Evolutionary conservation across 2,888 invertebrate genomes (phyloP).

Genomic region (Eilema caniola): DNA sequence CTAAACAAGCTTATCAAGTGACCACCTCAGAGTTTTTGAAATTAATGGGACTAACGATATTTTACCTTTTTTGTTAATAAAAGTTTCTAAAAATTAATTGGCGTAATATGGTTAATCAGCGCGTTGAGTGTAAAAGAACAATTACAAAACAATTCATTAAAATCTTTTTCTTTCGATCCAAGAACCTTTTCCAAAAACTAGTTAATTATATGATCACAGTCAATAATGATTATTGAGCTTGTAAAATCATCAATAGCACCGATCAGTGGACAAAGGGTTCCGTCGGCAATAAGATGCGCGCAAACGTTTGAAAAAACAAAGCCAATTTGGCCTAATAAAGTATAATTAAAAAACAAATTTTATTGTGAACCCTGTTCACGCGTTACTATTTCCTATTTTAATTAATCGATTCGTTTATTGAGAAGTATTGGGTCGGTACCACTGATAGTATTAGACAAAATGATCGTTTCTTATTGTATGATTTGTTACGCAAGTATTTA

Average conservation of each 20-base stretch:
- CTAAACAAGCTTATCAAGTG: conserved; percentile 79
- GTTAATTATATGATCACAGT: conserved; percentile 82
- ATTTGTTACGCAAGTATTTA: conserved; percentile 72
- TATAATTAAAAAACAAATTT: conserved; percentile 83
- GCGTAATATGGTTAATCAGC: conserved; percentile 55
- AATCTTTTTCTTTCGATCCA: conserved; percentile 37
- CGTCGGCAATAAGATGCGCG: conserved; percentile 65
- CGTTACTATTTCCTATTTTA: conserved; percentile 72
- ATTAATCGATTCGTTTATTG: conserved; percentile 79
- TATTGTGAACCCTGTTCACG: conserved; percentile 79
- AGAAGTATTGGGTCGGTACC: conserved; percentile 63
- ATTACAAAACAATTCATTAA: conserved; percentile 50
- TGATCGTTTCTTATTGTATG: conserved; percentile 68
- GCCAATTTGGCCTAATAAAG: conserved; percentile 82
- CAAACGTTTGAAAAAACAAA: conserved; percentile 77
- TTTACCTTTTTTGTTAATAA: conserved; percentile 57
- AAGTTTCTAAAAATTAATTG: conserved; percentile 45
- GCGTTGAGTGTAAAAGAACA: conserved; percentile 48
- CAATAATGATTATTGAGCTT: conserved; percentile 85
- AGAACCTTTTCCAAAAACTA: conserved; percentile 71
- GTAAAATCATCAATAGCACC: conserved; percentile 84
- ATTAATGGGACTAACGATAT: conserved; percentile 76
- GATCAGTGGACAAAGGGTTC: conserved; percentile 74
- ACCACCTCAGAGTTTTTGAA: conserved; percentile 79
- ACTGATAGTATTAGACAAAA: conserved; percentile 68